Base-by-base conservation (phyloP, 1,140 invertebrate species). In the Drosophila tani region DNA sequence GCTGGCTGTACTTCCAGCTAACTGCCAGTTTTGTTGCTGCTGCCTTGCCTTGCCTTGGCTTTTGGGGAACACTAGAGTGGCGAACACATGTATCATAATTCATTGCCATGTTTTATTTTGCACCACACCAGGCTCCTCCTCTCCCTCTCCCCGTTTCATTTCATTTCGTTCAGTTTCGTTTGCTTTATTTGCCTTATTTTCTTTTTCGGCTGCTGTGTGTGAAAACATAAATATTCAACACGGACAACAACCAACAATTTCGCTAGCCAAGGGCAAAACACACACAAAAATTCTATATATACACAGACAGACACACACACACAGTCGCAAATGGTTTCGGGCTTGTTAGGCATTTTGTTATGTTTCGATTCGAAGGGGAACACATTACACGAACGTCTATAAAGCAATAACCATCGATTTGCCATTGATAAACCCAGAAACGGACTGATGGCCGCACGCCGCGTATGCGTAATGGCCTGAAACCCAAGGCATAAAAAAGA, bases 11-110 rank as follows among this genome's bases (percentile, higher is more conserved):
- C 79, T 69, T 41, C 76, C 71, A 43, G 27, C 55, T 49, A 70
- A 71, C 70, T 69, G 78, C 68, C 59, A 55, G 17, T 57, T 46
- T 35, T 17, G 55, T 47, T 38, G 29, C 35, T n/a, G n/a, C 50
- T 58, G 51, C 53, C 32, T 38, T 24, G n/a, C n/a, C n/a, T n/a
- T 69, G 62, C 32, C 35, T 73, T 58, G 68, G 69, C 67, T 75
- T 57, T 57, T 24, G 55, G 55, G 62, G 63, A 29, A 29, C 66
- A 73, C 68, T 79, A 68, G 69, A 75, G 67, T 70, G 49, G 80
- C 75, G 71, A 87, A 84, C 88, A 88, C 88, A 91, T 91, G 88
- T 84, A 84, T 91, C 88, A 91, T 91, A 91, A 91, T 91, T 91
- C 88, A 91, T 91, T 83, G 80, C 58, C 88, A 78, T 88, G 85